Conservation (phyloP, 2,113 vertebrate species). For the Fregata magnificens region DNA sequence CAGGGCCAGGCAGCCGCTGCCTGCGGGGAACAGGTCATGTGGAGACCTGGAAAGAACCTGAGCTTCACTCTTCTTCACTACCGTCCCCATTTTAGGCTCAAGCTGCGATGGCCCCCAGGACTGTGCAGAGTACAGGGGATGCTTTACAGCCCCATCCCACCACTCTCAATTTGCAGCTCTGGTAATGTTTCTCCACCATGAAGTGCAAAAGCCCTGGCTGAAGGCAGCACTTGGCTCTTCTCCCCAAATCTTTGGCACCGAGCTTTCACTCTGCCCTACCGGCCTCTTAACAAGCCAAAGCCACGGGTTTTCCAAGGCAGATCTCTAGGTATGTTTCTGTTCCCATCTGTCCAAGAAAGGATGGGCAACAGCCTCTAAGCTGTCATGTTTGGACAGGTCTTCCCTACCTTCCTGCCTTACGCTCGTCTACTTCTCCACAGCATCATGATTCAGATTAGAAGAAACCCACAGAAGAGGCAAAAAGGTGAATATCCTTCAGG, state of each 20-base stretch:
- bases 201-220: background rate
- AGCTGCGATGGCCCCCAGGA: background rate
- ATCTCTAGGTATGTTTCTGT: background rate
- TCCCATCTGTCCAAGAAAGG: background rate
- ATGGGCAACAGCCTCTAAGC: background rate
- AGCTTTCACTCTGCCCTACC: background rate
- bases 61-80: background rate
- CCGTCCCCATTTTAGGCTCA: background rate
- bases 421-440: background rate
- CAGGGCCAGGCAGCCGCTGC: fast-evolving
- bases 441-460: background rate
- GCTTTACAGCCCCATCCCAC: background rate
- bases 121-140: background rate
- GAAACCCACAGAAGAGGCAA: background rate
- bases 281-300: background rate
- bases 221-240: background rate
- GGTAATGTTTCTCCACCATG: background rate
- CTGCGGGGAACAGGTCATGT: fast-evolving
- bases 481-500: background rate
- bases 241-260: background rate
- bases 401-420: background rate
- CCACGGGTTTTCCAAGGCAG: background rate
- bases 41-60: background rate
- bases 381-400: background rate
- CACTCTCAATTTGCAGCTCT: fast-evolving